Conservation (phyloP, 2,797 vertebrate genomes). For the Poeciliopsis paucimaculata region DNA sequence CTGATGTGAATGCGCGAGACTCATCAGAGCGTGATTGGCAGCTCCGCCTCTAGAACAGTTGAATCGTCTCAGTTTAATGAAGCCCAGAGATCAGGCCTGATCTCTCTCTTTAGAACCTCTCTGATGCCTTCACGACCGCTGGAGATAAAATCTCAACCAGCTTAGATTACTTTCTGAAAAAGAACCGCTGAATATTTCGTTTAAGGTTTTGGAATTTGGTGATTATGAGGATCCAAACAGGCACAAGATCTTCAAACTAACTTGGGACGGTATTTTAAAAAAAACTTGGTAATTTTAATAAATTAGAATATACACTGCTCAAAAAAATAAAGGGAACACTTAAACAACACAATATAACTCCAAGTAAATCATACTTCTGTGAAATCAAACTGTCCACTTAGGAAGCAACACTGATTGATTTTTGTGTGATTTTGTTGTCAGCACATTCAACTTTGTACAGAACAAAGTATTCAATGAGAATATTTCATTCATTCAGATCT, state of each 20-base stretch:
- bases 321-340: too few species aligned
- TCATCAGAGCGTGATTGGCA: slow-evolving; percentile 75
- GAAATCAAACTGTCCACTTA: too few species aligned
- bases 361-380: too few species aligned
- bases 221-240: slow-evolving; percentile 20
- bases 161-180: slow-evolving; percentile 60
- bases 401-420: too few species aligned
- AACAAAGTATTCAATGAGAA: too few species aligned
- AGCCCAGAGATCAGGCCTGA: slow-evolving; percentile 54
- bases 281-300: neutral
- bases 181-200: slow-evolving; percentile 56
- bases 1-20: slow-evolving; percentile 64
- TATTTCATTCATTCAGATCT: too few species aligned
- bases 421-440: too few species aligned
- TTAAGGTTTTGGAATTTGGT: slow-evolving; percentile 33
- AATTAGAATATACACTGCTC: neutral
- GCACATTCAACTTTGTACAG: too few species aligned
- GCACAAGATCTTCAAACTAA: neutral
- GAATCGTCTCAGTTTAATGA: slow-evolving; percentile 72
- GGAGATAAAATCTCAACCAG: slow-evolving; percentile 66
- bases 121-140: slow-evolving; percentile 44
- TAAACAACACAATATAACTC: too few species aligned
- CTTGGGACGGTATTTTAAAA: neutral
- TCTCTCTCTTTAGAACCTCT: slow-evolving; percentile 55
- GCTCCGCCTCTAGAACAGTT: slow-evolving; percentile 73